Base-by-base conservation (phyloP, 2,888 invertebrate species). In the Penaeus monodon region DNA sequence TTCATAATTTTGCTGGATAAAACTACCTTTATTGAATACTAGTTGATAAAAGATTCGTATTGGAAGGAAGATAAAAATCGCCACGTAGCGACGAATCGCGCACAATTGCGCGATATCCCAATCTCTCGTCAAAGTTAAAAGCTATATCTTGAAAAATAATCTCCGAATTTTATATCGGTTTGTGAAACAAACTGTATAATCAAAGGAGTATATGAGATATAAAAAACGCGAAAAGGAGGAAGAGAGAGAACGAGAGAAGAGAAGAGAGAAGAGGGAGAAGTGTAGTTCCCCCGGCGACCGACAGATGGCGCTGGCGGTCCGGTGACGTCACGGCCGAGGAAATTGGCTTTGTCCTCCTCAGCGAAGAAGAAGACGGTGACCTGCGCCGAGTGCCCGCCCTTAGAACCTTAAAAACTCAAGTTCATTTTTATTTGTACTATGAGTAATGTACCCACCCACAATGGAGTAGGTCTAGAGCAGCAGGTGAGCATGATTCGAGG, bases 401-500 rank as follows among this genome's bases (percentile, higher is more conserved):
- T 63, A 44, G 57, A 84, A 84, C 84, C 78, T 84, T 78, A 78
- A 84, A 84, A 49, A 64, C 78, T 44, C 33, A 68, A 80, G 80
- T 85, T 80, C 68, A 24, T 80, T 78, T 88, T 84, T 88, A 84
- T 87, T 85, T 86, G 81, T 90, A 87, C 76, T 89, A 90, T 90
- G 90, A 90, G 90, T 89, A 90, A 90, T 90, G 88, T 83, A 85
- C 85, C 88, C 85, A 88, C 83, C 88, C 89, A 89, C 79, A 90
- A 90, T 90, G 90, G 88, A 78, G 88, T 88, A 80, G 88, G 88
- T 86, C 88, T 90, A 81, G 90, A 90, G 78, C 90, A 88, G 86
- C 90, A 89, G 90, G 90, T 89, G 76, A 88, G 84, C 73, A 77
- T 44, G 27, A 12, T 27, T 44, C 44, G 22, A 66, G 63, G 29